These are phyloP conservation scores for Dolichotis patagonum DNA, from an alignment of 2,113 vertebrate species.

Conservation along the genomic window DNA sequence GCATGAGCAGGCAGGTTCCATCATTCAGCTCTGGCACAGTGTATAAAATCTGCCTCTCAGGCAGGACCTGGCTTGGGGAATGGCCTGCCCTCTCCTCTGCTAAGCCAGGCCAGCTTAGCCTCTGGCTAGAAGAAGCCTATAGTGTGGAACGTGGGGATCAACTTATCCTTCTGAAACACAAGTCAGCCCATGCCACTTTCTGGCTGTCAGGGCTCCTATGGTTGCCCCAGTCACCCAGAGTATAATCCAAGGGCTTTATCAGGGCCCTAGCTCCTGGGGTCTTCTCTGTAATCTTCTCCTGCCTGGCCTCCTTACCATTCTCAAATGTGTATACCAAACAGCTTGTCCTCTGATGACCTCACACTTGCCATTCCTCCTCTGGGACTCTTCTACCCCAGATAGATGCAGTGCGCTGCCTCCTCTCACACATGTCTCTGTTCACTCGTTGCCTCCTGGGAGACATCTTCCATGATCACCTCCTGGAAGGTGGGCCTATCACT, in stretches of 20 bases:
- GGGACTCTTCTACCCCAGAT: neutral
- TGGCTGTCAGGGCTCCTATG: neutral
- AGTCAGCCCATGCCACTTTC: neutral
- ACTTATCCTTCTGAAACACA: neutral
- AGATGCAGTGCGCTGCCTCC: neutral
- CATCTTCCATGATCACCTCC: neutral
- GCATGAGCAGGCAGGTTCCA: conserved; percentile 32
- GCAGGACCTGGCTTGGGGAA: neutral
- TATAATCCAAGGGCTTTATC: neutral
- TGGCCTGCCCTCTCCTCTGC: neutral
- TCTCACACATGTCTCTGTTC: neutral
- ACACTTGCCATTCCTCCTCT: neutral
- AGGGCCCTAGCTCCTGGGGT: rapidly evolving
- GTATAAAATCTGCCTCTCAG: conserved; percentile 1
- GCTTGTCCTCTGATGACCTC: neutral
- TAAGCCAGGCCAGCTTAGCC: neutral
- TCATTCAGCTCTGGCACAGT: neutral
- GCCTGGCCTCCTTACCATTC: neutral
- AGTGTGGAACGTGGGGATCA: neutral
- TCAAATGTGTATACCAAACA: neutral
- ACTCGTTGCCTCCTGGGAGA: neutral
- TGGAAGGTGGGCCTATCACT: neutral
- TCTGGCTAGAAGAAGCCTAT: neutral
- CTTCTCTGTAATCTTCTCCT: neutral
- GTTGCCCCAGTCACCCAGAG: neutral